Evolutionary conservation across 2,113 vertebrate species (phyloP), one percentile per base, ranked within the genome.

Genomic region (Chauna torquata): DNA sequence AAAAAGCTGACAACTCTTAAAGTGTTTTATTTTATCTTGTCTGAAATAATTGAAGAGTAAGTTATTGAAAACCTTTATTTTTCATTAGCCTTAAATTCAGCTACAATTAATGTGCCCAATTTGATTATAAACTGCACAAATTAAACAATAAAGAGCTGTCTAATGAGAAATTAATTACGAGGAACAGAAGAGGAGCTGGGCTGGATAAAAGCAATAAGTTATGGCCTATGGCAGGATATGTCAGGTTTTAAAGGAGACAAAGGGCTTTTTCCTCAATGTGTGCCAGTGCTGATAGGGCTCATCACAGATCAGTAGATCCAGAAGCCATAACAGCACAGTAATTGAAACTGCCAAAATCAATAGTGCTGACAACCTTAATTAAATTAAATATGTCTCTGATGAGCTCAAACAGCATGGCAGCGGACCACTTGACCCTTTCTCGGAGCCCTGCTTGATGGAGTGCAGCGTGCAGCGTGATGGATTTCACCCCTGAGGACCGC

Each of bases 91-190:
- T 98, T 99, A 98, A 99, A 99, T 99, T 98, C 98, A 98, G 97
- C 98, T 98, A 98, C 99, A 99, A 99, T 99, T 99, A 99, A 99
- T 99, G 99, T 99, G 99, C 99, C 99, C 99, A 99, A 99, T 99
- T 99, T 99, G 99, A 99, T 99, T 99, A 99, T 98, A 99, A 99
- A 99, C 98, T 98, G 99, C 99, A 99, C 99, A 99, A 99, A 99
- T 99, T 99, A 99, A 99, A 99, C 99, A 99, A 99, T 99, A 99
- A 99, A 99, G 99, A 99, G 98, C 99, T 99, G 99, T 99, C 99
- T 99, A 99, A 99, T 99, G 99, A 99, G 99, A 99, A 99, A 99
- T 99, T 99, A 99, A 99, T 99, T 99, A 99, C 99, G 99, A 99
- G 98, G 98, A 98, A 98, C 98, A 98, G 98, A 98, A 98, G 99